These are phyloP conservation scores for Nibea coibor DNA, from an alignment of 2,113 vertebrate genomes.

Conservation along the genomic window DNA sequence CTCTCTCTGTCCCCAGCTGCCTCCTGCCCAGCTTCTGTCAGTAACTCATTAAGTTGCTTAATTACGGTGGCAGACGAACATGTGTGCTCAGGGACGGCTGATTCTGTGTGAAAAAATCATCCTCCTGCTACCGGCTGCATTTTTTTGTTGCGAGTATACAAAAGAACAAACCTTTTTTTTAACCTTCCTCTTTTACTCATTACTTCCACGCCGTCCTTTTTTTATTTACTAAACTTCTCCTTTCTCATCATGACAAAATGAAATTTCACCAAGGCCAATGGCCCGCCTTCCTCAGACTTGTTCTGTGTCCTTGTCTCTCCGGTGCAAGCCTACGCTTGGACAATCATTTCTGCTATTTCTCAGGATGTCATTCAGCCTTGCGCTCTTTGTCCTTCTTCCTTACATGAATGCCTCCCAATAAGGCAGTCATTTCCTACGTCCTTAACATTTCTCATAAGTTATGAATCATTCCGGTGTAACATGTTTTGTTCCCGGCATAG, in stretches of 20 bases:
- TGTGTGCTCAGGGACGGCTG: constrained; percentile 25
- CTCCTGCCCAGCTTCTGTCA: constrained; percentile 27
- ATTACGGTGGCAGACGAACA: constrained; percentile 19
- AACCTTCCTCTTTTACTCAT: neutral
- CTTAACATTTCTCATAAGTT: constrained; percentile 6
- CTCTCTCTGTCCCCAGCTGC: constrained; percentile 29
- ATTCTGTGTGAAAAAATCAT: neutral
- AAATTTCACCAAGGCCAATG: neutral
- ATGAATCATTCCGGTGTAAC: constrained; percentile 12
- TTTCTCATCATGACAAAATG: neutral
- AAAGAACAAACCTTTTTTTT: neutral
- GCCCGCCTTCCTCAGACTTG: neutral
- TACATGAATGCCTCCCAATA: constrained; percentile 23
- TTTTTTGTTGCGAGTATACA: neutral
- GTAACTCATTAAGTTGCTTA: constrained; percentile 46
- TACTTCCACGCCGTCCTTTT: neutral
- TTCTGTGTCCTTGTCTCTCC: constrained; percentile 6
- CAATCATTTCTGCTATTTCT: constrained; percentile 26
- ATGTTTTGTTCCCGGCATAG: constrained; percentile 9
- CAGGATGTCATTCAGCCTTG: neutral
- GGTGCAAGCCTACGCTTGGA: neutral
- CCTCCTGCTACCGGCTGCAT: accelerated
- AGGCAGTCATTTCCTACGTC: constrained; percentile 19
- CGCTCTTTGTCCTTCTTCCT: constrained; percentile 18
- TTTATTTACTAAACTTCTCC: neutral